phyloP scores from a whole-genome alignment of 2,113 vertebrate species.

The Cephalopholis sonnerati region DNA sequence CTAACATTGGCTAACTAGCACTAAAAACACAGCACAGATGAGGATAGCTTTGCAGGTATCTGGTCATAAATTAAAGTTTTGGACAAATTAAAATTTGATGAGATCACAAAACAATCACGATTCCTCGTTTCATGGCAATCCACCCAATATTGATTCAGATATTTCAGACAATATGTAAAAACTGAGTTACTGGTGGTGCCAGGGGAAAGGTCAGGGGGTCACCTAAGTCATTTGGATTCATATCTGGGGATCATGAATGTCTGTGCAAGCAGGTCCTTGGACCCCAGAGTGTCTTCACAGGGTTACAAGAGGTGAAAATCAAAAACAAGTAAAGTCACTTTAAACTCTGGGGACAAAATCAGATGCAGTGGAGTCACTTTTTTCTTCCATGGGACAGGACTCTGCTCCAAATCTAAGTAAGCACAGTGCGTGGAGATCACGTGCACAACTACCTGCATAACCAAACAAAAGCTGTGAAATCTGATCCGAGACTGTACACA shows the following conservation, averaged over 20 bases:
- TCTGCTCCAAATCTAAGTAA: background rate
- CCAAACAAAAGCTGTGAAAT: conserved; percentile 57
- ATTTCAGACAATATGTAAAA: background rate
- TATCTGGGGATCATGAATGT: background rate
- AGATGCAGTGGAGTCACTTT: background rate
- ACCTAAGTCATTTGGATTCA: background rate
- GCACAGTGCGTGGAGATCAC: background rate
- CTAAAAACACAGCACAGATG: background rate
- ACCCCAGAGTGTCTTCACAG: background rate
- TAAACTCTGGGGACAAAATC: background rate
- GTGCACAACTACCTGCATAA: background rate
- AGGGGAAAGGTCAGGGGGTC: background rate
- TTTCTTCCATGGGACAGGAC: background rate
- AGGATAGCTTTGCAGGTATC: background rate
- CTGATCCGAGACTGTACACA: conserved; percentile 32
- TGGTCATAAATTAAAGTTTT: background rate
- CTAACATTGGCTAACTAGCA: no score
- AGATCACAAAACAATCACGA: background rate
- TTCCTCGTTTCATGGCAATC: background rate
- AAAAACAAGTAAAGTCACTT: background rate
- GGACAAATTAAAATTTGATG: background rate
- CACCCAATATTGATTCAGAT: background rate
- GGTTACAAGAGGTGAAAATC: background rate
- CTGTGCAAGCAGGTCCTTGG: background rate
- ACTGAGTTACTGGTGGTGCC: background rate